Evolutionary conservation across 2,113 vertebrate species (phyloP).

Genomic region (Anoplopoma fimbria): DNA sequence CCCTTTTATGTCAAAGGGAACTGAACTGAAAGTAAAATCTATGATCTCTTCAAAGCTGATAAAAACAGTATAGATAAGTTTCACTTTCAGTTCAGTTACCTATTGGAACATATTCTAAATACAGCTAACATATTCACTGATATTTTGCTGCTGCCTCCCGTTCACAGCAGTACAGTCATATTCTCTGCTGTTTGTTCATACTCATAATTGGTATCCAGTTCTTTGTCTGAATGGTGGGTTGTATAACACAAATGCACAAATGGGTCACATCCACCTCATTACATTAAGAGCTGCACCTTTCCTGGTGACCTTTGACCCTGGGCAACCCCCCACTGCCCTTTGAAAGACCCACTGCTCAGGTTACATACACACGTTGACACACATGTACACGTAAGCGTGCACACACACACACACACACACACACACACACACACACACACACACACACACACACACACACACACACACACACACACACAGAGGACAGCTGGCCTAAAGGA

Average conservation of each 20-base stretch:
- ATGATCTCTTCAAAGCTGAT: too few relatives aligned
- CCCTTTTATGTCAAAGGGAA: too few relatives aligned
- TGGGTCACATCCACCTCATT: constrained; percentile 43
- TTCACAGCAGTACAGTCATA: not conserved
- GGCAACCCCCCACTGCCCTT: constrained; percentile 23
- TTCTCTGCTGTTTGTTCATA: not conserved
- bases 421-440: constrained; percentile 26
- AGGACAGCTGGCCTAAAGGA: constrained; percentile 50
- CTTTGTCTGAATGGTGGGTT: constrained; percentile 13
- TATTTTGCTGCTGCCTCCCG: too few relatives aligned
- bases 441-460: constrained; percentile 8
- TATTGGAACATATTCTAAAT: too few relatives aligned
- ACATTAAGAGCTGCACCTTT: constrained; percentile 52
- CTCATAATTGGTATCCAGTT: not conserved
- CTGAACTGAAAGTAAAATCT: too few relatives aligned
- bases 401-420: constrained; percentile 1
- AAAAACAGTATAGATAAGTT: too few relatives aligned
- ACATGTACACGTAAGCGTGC: not conserved
- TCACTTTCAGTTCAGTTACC: too few relatives aligned
- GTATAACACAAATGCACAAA: constrained; percentile 33
- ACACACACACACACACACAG: constrained; percentile 8
- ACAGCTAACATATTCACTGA: too few relatives aligned
- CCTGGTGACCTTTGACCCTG: constrained; percentile 66
- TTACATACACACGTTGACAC: constrained; percentile 49
- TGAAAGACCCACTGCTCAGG: constrained; percentile 42